Base-by-base conservation (phyloP, 2,888 invertebrate species). In the Neoitamus cyanurus region DNA sequence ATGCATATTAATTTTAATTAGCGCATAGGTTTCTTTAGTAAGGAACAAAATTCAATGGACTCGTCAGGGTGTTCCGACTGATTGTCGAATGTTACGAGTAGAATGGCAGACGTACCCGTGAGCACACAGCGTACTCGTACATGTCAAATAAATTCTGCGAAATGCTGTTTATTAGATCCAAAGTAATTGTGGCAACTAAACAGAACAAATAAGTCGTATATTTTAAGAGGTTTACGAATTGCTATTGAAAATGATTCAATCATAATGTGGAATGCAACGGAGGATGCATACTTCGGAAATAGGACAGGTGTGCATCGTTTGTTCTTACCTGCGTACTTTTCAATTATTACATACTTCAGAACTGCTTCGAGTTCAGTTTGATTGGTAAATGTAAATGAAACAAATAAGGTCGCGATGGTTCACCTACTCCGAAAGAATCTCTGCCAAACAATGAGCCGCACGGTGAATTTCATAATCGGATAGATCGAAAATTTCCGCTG, bases 331-430 rank as follows among this genome's bases (percentile, higher is more conserved):
- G 37, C 34, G n/a, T 13, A 69, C 20, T 82, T 82, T 69, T 82
- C 37, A 69, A 82, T 69, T 82, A 82, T 69, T 78, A 48, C 42
- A 42, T 42, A 42, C 69, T 36, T 69, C 28, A 69, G 69, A 69
- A 69, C 69, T 69, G 13, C 37, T 9, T 15, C 69, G 3, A 37
- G 9, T 58, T 58, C 58, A 25, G 9, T 58, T 58, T 15, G 25
- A 58, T 42, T 42, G 36, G 20, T 15, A 20, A 36, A 82, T 82
- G 82, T 69, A 69, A 82, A 82, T 69, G 69, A 68, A 37, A 69
- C 69, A 82, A 82, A 82, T 82, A 82, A 82, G 82, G 82, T 28
- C 82, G 82, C 82, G 37, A 69, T 25, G 82, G 82, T 82, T 82
- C 82, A 82, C 68, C 69, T 82, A 82, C 69, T 20, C 69, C 15